These are phyloP conservation scores for Strix uralensis DNA, from an alignment of 2,113 vertebrate genomes.

Conservation along the genomic window DNA sequence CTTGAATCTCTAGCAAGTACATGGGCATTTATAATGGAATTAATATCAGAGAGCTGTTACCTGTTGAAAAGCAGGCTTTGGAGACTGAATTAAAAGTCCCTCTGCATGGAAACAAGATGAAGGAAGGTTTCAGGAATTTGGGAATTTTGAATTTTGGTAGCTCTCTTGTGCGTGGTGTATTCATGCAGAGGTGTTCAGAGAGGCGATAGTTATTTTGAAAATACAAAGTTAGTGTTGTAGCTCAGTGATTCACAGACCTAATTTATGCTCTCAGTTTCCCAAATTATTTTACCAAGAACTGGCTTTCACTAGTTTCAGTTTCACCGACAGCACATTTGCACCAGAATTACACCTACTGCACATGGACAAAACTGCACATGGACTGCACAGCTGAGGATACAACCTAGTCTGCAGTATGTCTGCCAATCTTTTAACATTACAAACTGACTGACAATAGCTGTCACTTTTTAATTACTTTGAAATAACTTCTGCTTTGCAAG, in stretches of 20 bases:
- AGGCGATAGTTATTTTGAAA: not conserved
- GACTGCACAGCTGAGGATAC: not conserved
- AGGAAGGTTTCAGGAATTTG: not conserved
- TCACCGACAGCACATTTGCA: not conserved
- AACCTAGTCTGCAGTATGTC: not conserved
- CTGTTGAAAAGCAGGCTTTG: not conserved
- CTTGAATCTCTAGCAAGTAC: not conserved
- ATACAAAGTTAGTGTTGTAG: not conserved
- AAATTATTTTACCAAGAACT: not conserved
- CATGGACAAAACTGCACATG: not conserved
- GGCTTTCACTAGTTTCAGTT: not conserved
- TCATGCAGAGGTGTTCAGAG: not conserved
- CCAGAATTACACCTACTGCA: not conserved
- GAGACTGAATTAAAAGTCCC: not conserved
- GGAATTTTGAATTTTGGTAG: not conserved
- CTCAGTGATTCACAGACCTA: not conserved
- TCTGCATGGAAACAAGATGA: not conserved
- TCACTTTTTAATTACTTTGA: not conserved
- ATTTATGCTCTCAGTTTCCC: not conserved
- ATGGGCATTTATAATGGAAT: fast-evolving
- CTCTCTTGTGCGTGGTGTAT: not conserved
- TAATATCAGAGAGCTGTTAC: not conserved
- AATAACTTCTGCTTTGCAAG: not conserved
- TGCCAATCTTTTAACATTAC: not conserved
- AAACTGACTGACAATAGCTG: not conserved